Evolutionary conservation across 35 echinoderm and acorn worm species (phyloP).

Genomic region (Heliocidaris erythrogramma): DNA sequence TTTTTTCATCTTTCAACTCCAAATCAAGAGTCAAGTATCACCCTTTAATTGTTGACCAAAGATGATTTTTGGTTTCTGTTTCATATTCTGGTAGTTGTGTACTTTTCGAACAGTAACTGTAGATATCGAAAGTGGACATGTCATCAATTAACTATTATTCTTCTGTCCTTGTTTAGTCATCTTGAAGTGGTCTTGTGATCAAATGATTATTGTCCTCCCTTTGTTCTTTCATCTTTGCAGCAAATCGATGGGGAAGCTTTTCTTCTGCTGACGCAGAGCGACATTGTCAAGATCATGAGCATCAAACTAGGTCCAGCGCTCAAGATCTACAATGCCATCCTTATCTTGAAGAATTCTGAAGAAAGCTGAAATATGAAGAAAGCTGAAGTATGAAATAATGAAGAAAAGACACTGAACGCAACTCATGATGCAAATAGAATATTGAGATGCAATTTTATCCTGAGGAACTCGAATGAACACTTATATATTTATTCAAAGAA

Average conservation of each 20-base stretch:
- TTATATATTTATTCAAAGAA: neutral
- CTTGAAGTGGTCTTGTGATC: too few species aligned
- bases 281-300: constrained; percentile 98
- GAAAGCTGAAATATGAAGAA: constrained; percentile 55
- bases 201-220: too few species aligned
- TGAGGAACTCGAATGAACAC: neutral
- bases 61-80: too few species aligned
- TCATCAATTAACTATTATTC: neutral
- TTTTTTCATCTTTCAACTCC: too few species aligned
- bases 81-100: too few species aligned
- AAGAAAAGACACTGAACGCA: neutral
- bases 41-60: too few species aligned
- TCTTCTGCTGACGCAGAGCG: constrained; percentile 85
- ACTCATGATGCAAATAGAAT: neutral
- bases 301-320: constrained; percentile 95
- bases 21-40: too few species aligned
- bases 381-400: neutral
- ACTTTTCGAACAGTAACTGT: too few species aligned
- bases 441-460: neutral
- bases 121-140: neutral
- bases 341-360: constrained; percentile 86
- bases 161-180: neutral
- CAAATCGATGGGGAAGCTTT: constrained; percentile 99
- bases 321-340: constrained; percentile 97
- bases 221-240: constrained; percentile 54